Conservation (phyloP, 2,888 invertebrate species). For the Leptura quadrifasciata region DNA sequence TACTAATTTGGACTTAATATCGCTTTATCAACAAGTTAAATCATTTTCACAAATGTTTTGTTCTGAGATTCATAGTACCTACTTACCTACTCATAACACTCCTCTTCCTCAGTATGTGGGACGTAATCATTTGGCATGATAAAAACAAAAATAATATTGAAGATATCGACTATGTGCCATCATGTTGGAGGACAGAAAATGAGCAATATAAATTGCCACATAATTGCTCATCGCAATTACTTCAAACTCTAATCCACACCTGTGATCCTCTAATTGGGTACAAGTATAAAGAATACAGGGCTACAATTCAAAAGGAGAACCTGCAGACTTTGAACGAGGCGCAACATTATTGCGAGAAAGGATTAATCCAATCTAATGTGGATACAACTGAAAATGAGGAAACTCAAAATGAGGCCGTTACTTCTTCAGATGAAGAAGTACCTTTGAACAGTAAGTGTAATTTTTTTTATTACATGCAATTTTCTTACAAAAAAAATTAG, state of each 20-base stretch:
- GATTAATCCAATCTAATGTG: neutral
- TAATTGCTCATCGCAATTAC: neutral
- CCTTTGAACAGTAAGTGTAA: neutral
- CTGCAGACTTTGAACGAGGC: neutral
- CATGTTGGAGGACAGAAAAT: neutral
- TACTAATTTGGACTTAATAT: neutral
- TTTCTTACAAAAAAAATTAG: constrained; percentile 4
- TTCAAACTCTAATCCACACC: neutral
- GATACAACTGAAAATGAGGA: constrained; percentile 8
- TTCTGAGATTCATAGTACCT: neutral
- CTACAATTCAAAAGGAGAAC: neutral
- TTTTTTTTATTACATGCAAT: neutral
- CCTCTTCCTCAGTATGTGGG: neutral
- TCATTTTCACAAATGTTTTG: neutral
- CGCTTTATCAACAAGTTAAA: neutral
- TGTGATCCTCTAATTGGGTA: neutral
- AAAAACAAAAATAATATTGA: neutral
- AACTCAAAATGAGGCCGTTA: neutral
- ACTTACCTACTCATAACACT: neutral
- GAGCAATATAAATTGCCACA: neutral
- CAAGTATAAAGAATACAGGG: neutral
- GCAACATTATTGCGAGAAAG: neutral
- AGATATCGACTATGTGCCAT: neutral
- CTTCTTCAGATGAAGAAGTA: neutral
- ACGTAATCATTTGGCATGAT: neutral